phyloP scores from a whole-genome alignment of 2,113 vertebrate species.

The Brachyistius frenatus region DNA sequence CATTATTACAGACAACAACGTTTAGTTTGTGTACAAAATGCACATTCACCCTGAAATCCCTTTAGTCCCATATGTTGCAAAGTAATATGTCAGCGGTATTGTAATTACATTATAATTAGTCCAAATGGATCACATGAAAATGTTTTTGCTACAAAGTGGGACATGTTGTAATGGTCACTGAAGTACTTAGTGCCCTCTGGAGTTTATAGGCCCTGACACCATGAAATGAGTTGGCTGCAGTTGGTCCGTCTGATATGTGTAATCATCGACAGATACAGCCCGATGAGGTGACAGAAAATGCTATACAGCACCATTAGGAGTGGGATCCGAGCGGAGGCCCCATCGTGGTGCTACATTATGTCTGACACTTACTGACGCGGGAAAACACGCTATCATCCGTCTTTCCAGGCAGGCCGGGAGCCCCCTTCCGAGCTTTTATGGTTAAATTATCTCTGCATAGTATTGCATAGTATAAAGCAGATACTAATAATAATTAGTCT shows the following conservation, averaged over 20 bases:
- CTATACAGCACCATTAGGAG: slow-evolving; percentile 6
- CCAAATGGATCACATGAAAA: too few relatives aligned
- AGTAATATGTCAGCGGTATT: too few relatives aligned
- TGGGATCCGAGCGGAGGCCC: slow-evolving; percentile 4
- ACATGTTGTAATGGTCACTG: too few relatives aligned
- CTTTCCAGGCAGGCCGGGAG: not conserved
- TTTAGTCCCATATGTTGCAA: too few relatives aligned
- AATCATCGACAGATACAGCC: slow-evolving; percentile 9
- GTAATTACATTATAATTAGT: too few relatives aligned
- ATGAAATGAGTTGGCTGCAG: slow-evolving; percentile 20
- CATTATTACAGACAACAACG: too few relatives aligned
- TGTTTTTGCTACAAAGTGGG: too few relatives aligned
- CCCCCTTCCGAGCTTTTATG: not conserved
- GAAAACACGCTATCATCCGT: slow-evolving; percentile 30
- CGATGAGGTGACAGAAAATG: slow-evolving; percentile 25
- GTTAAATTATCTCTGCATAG: not conserved
- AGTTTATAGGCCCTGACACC: slow-evolving; percentile 6
- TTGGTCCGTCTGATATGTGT: slow-evolving; percentile 11
- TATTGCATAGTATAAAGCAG: not conserved
- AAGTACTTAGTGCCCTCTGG: not conserved
- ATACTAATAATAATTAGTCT: not conserved
- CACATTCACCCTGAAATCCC: too few relatives aligned
- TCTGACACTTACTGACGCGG: slow-evolving; percentile 19
- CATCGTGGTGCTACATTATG: slow-evolving; percentile 14
- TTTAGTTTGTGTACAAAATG: too few relatives aligned